phyloP scores from a whole-genome alignment of 2,797 vertebrate species.

The Gymnopithys bicolor region DNA sequence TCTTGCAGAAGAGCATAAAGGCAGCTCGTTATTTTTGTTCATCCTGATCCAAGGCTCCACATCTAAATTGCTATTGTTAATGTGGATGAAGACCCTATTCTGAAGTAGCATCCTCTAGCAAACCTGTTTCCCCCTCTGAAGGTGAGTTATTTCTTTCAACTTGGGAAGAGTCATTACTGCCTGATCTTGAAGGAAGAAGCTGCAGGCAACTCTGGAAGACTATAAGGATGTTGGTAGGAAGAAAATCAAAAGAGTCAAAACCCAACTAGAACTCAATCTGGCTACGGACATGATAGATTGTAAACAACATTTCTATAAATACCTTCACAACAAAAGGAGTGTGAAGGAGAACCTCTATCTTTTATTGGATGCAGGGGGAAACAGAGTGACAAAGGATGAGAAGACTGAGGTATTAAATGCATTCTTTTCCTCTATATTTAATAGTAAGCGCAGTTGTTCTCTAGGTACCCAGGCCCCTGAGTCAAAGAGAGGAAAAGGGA shows the following conservation, averaged over 20 bases:
- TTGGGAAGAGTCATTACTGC: background rate
- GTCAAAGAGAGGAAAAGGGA: background rate
- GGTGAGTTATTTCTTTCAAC: background rate
- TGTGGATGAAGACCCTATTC: background rate
- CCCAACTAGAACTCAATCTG: background rate
- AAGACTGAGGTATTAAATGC: background rate
- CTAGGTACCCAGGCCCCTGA: background rate
- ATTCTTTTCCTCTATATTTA: background rate
- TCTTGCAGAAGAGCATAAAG: background rate
- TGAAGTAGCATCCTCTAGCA: background rate
- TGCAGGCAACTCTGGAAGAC: background rate
- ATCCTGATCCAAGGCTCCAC: background rate
- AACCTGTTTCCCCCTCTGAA: background rate
- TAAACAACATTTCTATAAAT: background rate
- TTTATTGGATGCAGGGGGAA: background rate
- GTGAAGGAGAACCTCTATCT: background rate
- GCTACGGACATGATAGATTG: background rate
- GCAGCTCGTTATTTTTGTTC: background rate
- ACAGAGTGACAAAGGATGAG: background rate
- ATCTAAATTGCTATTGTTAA: background rate
- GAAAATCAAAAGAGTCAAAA: background rate
- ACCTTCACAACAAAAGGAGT: background rate
- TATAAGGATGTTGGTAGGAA: background rate
- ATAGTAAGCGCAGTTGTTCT: background rate
- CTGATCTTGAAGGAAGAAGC: background rate